phyloP scores from a whole-genome alignment of 2,113 vertebrate genomes.

The Phodopus roborovskii region DNA sequence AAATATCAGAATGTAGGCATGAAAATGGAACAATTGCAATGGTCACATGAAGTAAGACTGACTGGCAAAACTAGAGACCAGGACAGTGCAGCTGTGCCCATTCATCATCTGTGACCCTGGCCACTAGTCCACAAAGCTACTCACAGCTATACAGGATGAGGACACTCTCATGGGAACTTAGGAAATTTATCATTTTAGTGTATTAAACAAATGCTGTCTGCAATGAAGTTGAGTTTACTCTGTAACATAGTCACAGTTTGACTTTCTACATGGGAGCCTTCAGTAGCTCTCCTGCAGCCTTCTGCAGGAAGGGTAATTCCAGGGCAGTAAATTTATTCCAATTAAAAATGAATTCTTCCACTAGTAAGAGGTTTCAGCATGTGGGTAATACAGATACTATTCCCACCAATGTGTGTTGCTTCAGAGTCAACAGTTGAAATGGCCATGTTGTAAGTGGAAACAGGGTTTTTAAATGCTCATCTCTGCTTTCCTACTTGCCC shows the following conservation, averaged over 20 bases:
- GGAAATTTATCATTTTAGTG: background rate
- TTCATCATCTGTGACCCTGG: background rate
- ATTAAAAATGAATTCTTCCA: background rate
- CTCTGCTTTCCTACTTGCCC: background rate
- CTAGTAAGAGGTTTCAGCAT: background rate
- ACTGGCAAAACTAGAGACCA: slow-evolving; percentile 44
- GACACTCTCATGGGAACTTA: background rate
- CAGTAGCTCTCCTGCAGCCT: background rate
- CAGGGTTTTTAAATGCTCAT: background rate
- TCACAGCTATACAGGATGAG: background rate
- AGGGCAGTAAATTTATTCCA: background rate
- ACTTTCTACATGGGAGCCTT: slow-evolving; percentile 25
- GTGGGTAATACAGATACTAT: background rate
- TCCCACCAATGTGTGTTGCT: background rate
- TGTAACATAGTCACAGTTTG: slow-evolving; percentile 77
- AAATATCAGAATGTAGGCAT: background rate
- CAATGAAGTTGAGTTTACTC: background rate
- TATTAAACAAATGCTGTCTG: slow-evolving; percentile 20
- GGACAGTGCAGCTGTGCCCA: slow-evolving; percentile 23
- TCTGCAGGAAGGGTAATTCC: slow-evolving; percentile 8
- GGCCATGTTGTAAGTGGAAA: background rate
- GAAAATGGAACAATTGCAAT: background rate
- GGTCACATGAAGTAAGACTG: background rate
- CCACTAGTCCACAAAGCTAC: background rate
- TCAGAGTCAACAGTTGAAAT: no score